Percentiles rank a stretch among this genome's conserved stretches.
Evolutionary conservation across 2,113 vertebrate genomes (phyloP).

Genomic region (Sporophila hypoxantha): DNA sequence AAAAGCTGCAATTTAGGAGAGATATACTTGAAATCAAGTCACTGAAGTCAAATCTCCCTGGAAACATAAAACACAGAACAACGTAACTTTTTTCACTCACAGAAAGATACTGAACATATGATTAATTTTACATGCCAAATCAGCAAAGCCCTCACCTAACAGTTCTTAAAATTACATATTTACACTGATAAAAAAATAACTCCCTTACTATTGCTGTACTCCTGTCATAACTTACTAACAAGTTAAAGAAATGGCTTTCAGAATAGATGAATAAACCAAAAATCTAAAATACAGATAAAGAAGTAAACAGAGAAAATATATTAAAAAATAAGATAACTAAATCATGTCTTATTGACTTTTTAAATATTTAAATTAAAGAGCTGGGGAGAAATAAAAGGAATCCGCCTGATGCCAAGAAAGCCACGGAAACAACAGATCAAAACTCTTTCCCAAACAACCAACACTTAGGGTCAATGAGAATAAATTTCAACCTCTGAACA

Average conservation of each 20-base stretch:
- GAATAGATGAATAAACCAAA: neutral
- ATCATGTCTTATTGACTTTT: neutral
- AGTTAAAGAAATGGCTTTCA: neutral
- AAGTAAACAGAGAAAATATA: neutral
- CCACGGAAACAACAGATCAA: neutral
- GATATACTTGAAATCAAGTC: neutral
- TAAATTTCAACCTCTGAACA: neutral
- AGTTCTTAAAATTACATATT: neutral
- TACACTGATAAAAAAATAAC: neutral
- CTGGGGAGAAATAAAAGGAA: neutral
- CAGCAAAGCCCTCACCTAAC: neutral
- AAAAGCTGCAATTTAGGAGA: neutral
- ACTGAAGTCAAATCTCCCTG: neutral
- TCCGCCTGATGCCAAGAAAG: neutral
- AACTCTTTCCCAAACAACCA: neutral
- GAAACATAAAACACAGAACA: slow-evolving; percentile 15
- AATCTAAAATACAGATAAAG: neutral
- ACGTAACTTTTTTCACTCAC: neutral
- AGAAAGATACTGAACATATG: slow-evolving; percentile 2
- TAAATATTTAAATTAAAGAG: neutral
- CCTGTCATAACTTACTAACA: neutral
- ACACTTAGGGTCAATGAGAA: neutral
- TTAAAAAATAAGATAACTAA: neutral
- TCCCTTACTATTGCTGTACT: neutral
- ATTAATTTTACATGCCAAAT: slow-evolving; percentile 14